Percentiles rank a stretch among this genome's conserved stretches.
Conservation (phyloP, 2,113 vertebrate species). For the Ictidomys tridecemlineatus region DNA sequence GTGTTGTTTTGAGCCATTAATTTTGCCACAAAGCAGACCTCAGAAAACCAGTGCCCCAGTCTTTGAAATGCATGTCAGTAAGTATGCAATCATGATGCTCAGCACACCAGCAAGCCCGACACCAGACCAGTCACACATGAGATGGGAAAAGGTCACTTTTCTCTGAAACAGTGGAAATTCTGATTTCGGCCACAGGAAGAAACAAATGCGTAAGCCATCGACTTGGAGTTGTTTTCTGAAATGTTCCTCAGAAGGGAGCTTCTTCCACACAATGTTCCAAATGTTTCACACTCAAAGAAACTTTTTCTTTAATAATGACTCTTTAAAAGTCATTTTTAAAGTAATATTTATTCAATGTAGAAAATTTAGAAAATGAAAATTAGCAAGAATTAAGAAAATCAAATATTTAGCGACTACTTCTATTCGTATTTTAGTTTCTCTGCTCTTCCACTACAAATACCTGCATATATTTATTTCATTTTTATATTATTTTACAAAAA, state of each 20-base stretch:
- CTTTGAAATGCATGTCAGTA: not conserved
- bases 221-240: not conserved
- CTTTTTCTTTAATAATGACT: not conserved
- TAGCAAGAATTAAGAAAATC: conserved; percentile 29
- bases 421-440: not conserved
- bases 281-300: not conserved
- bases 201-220: not conserved
- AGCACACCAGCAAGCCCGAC: not conserved
- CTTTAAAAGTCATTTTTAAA: not conserved
- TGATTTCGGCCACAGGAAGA: not conserved
- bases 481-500: conserved; percentile 15
- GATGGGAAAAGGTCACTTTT: not conserved
- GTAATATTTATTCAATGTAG: not conserved
- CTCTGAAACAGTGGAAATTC: not conserved
- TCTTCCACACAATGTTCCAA: not conserved
- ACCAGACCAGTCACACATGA: not conserved
- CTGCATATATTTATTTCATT: conserved; percentile 26
- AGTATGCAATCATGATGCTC: not conserved
- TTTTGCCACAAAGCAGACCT: not conserved
- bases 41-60: not conserved
- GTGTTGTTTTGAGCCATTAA: not conserved
- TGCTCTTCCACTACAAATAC: not conserved
- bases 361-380: not conserved
- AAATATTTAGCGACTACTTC: no score
- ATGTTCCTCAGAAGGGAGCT: not conserved